Evolutionary conservation across 1,140 invertebrate species (phyloP), one percentile per base, ranked within the genome.

Genomic region (Drosophila bocqueti): DNA sequence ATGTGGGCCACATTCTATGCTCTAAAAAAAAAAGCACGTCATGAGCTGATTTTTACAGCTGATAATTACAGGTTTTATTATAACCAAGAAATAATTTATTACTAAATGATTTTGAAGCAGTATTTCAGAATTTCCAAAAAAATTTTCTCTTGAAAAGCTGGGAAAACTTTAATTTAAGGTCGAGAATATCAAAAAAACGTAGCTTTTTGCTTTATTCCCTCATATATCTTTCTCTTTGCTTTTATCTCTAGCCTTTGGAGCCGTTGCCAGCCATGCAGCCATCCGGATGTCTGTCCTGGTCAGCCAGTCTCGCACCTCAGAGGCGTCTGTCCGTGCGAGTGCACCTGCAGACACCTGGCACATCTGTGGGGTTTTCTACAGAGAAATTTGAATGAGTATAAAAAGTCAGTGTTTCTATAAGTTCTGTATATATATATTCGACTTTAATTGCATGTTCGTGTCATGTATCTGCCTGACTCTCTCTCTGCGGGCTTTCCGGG

Each of bases 401-500:
- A 45, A 68, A 47, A 18, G 16, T 5, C 31, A 40, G 61, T 42
- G 21, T 64, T 29, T 52, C 24, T 52, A 40, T 34, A 38, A 49
- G 42, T 42, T 49, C 29, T 71, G 34, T 68, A 50, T 46, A 55
- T 50, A 71, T 59, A 69, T 71, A 79, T 65, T 66, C 69, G n/a
- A 81, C 67, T 83, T 89, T 80, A 87, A 89, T 87, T 80, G 73
- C 76, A 55, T 71, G 77, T 76, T 66, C 63, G 77, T 79, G 66
- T 72, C 79, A 36, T 76, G 60, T 46, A 64, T 45, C 36, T 52
- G 29, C 26, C 29, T 7, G 26, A 11, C 29, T 36, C 59, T 18
- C 60, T 7, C 18, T 24, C 4, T 21, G 29, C 46, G 18, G 34
- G 24, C 47, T 36, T 26, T 18, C 61, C 47, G 43, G 46, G 46